A percentile compares a stretch with the other conserved stretches of the same genome.
These are phyloP conservation scores for Mycalesis mineus DNA, from an alignment of 2,888 invertebrate genomes.

Conservation along the genomic window DNA sequence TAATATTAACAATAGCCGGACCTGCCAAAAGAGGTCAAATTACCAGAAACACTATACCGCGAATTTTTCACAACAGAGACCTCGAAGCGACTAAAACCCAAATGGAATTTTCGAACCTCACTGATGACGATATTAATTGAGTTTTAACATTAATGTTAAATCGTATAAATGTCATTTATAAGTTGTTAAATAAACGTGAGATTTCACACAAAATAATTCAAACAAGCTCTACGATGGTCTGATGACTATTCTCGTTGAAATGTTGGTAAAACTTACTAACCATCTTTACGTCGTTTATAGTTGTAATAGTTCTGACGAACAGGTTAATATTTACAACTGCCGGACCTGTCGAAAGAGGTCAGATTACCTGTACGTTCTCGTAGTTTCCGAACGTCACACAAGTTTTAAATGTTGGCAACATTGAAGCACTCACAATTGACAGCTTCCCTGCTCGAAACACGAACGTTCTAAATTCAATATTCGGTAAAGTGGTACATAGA, in stretches of 20 bases:
- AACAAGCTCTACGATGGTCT: slow-evolving; percentile 28
- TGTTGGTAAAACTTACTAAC: slow-evolving; percentile 84
- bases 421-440: background rate
- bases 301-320: slow-evolving; percentile 98
- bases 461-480: background rate
- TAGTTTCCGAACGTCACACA: background rate
- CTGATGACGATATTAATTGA: background rate
- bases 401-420: background rate
- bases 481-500: background rate
- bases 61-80: background rate
- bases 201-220: slow-evolving; percentile 26
- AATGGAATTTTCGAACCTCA: slow-evolving; percentile 1
- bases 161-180: slow-evolving; percentile 8
- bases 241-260: slow-evolving; percentile 26
- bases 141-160: slow-evolving; percentile 9
- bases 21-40: slow-evolving; percentile 78
- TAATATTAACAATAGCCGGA: slow-evolving; percentile 97
- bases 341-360: slow-evolving; percentile 84
- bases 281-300: slow-evolving; percentile 99
- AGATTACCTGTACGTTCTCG: slow-evolving; percentile 25
- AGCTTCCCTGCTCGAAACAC: background rate
- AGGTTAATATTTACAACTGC: slow-evolving; percentile 98
- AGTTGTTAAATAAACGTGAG: slow-evolving; percentile 23
- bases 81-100: slow-evolving; percentile 2
- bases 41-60: slow-evolving; percentile 25